Evolutionary conservation across 64 coral and sea anemone genomes (phyloP), one percentile per base, ranked within the genome.

Genomic region (Actinia tenebrosa): DNA sequence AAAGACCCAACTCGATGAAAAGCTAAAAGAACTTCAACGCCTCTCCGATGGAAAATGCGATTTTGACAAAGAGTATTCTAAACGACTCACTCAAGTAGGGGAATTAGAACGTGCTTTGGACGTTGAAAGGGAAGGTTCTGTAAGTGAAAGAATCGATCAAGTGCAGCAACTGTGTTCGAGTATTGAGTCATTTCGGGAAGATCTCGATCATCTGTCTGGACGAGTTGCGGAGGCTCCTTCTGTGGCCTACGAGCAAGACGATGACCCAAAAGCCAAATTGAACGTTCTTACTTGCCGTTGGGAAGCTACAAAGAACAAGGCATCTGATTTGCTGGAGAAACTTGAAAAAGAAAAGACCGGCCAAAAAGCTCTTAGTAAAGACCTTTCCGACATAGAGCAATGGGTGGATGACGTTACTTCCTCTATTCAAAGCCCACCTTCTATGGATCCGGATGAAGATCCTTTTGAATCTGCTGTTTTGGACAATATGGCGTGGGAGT

Each of bases 201-300:
- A 95, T 37, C 87, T 95, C 78, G 90, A 95, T 86, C 16, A 68
- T 3, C 71, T 95, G 18, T 77, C 87, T 17, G 90, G 86, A 56
- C 84, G 69, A 37, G 86, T 84, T 46, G 42, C 89, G 3, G 88
- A 80, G 45, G 44, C 87, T 44, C 84, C 90, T 64, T 58, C 85
- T 17, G 52, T 89, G 16, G 90, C 88, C 37, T 86, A 79, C 22
- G 84, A 87, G 64, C 50, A 95, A 20, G 88, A 89, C 60, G 78
- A 81, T 89, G 88, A 89, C 77, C 88, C 88, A n/a, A 84, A 44
- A 77, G 42, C 46, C 10, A 95, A 86, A 84, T 37, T 95, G 43
- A 25, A 10, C 2, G 42, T 61, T 68, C 87, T 95, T 52, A 84
- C 88, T 43, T 87, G 71, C 77, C 87, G 79, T 43, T 92, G 88